Evolutionary conservation across 2,797 vertebrate species (phyloP).

Genomic region (Chromis chromis): DNA sequence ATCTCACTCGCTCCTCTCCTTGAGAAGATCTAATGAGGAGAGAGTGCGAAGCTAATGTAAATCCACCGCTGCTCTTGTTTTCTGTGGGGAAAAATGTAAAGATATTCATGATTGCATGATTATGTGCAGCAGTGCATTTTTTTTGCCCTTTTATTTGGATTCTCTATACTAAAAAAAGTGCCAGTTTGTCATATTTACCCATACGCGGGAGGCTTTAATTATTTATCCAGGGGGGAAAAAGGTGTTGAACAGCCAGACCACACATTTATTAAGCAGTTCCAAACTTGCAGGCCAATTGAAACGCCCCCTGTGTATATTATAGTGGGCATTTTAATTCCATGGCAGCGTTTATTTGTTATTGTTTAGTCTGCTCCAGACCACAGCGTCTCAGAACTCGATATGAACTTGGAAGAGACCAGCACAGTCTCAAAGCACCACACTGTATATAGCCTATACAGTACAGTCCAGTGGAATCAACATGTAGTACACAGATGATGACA

Average conservation of each 20-base stretch:
- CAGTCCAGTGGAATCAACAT: not conserved
- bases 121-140: not conserved
- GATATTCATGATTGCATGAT: conserved; percentile 18
- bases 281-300: conserved; percentile 7
- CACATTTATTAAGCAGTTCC: conserved; percentile 31
- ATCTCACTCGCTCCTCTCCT: conserved; percentile 23
- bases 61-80: conserved; percentile 41
- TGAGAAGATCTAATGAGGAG: conserved; percentile 59
- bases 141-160: not conserved
- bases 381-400: conserved; percentile 5
- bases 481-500: not conserved
- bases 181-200: conserved; percentile 12
- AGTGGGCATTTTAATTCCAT: conserved; percentile 10
- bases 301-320: not conserved
- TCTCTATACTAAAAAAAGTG: not conserved
- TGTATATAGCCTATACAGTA: not conserved
- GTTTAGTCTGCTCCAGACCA: conserved; percentile 41
- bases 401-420: not conserved
- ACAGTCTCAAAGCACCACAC: not conserved
- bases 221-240: conserved; percentile 17
- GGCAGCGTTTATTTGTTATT: conserved; percentile 24
- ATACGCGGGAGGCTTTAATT: conserved; percentile 4
- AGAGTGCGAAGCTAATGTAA: conserved; percentile 33
- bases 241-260: conserved; percentile 20
- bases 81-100: conserved; percentile 34